These are phyloP conservation scores for Quiscalus mexicanus DNA, from an alignment of 2,113 vertebrate genomes.

Conservation along the genomic window DNA sequence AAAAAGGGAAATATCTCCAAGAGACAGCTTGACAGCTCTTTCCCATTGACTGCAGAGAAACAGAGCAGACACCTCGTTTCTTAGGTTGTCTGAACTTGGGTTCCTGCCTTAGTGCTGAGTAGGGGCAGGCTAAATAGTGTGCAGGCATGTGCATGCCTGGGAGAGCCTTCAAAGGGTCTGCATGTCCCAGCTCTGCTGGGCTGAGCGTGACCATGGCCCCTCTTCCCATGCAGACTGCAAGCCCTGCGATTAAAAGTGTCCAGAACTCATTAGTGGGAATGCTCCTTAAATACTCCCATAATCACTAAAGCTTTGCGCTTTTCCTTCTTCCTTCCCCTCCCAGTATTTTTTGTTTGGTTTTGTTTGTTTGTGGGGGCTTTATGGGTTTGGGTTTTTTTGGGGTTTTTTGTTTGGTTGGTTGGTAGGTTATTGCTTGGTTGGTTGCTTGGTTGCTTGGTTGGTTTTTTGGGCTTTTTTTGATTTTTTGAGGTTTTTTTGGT, in stretches of 20 bases:
- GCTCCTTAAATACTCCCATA: not conserved
- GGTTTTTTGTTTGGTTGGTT: not conserved
- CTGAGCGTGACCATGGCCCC: accelerated
- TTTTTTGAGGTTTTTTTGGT: too few species aligned
- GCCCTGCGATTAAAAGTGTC: not conserved
- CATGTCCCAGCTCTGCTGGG: not conserved
- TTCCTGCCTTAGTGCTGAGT: not conserved
- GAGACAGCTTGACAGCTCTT: constrained; percentile 1
- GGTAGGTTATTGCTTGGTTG: too few species aligned
- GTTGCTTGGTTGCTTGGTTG: too few species aligned
- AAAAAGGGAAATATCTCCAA: not conserved
- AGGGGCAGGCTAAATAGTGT: not conserved
- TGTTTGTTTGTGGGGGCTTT: not conserved
- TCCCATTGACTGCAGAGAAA: not conserved
- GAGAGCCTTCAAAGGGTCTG: not conserved
- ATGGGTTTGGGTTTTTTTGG: not conserved
- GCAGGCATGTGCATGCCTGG: not conserved
- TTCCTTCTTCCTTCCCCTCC: not conserved
- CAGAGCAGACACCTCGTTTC: constrained; percentile 18
- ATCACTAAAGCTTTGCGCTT: not conserved
- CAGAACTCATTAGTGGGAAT: not conserved
- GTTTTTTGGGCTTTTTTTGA: not conserved
- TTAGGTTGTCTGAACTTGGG: not conserved
- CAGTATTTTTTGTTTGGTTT: not conserved
- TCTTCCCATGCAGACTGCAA: not conserved